Evolutionary conservation across 2,888 invertebrate genomes (phyloP).

Genomic region (Metellina segmentata): DNA sequence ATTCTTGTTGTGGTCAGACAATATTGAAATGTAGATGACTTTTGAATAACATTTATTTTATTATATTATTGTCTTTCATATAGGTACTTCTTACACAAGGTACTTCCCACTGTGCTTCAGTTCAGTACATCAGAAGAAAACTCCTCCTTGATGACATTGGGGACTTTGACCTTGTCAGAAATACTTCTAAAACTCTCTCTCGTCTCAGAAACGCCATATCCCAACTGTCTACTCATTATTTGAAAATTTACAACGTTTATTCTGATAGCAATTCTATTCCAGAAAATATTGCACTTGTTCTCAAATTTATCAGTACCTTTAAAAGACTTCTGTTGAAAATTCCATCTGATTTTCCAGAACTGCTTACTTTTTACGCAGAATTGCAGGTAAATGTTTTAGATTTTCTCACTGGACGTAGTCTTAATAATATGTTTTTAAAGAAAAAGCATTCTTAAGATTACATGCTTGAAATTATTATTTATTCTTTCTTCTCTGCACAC

Average conservation of each 20-base stretch:
- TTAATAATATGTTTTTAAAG: too few relatives aligned
- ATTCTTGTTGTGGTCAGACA: background rate
- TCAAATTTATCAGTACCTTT: background rate
- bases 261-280: slow-evolving; percentile 7
- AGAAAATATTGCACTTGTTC: slow-evolving; percentile 2
- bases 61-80: background rate
- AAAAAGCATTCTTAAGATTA: too few relatives aligned
- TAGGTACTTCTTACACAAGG: slow-evolving; percentile 12
- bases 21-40: background rate
- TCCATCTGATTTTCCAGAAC: slow-evolving; percentile 16
- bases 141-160: slow-evolving; percentile 20
- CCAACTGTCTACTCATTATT: slow-evolving; percentile 15
- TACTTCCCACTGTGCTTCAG: slow-evolving; percentile 23
- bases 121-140: slow-evolving; percentile 3
- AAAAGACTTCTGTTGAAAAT: background rate
- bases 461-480: too few relatives aligned
- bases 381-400: slow-evolving; percentile 11
- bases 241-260: slow-evolving; percentile 16
- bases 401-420: too few relatives aligned
- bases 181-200: background rate
- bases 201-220: slow-evolving; percentile 13
- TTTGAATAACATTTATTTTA: background rate
- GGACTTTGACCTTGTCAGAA: slow-evolving; percentile 11
- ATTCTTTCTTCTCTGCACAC: too few relatives aligned
- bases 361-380: background rate